phyloP scores from a whole-genome alignment of 2,888 invertebrate species.

The Cheilosia vernalis region DNA sequence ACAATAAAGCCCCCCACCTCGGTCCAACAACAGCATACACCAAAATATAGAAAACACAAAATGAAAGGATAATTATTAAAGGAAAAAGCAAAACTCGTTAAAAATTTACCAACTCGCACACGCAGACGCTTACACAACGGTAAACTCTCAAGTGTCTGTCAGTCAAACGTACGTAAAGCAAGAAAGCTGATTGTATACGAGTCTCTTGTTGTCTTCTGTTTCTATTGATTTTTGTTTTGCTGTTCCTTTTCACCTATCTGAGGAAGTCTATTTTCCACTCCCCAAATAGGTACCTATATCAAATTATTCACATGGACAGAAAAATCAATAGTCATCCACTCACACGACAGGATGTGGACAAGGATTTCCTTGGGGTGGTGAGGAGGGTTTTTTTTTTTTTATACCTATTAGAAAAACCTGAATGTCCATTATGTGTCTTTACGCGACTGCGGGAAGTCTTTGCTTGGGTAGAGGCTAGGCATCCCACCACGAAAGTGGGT shows the following conservation, averaged over 20 bases:
- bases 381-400: neutral
- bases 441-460: conserved; percentile 14
- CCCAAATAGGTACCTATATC: conserved; percentile 53
- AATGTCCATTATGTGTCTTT: conserved; percentile 42
- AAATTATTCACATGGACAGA: conserved; percentile 68
- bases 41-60: conserved; percentile 1
- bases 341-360: conserved; percentile 49
- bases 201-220: conserved; percentile 25
- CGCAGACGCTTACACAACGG: conserved; percentile 4
- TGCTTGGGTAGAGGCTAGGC: neutral
- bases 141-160: conserved; percentile 40
- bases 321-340: conserved; percentile 62
- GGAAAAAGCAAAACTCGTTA: conserved; percentile 50
- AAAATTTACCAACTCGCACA: conserved; percentile 46
- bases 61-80: conserved; percentile 40
- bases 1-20: neutral
- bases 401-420: conserved; percentile 12
- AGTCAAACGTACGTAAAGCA: conserved; percentile 31
- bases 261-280: conserved; percentile 15
- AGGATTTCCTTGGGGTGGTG: conserved; percentile 39
- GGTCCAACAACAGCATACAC: neutral
- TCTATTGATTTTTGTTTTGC: conserved; percentile 35
- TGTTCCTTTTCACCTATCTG: conserved; percentile 15
- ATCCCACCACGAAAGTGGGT: conserved; percentile 14
- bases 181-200: conserved; percentile 28